These are phyloP conservation scores for Orbicella faveolata DNA, from an alignment of 64 coral and sea anemone species.

Conservation along the genomic window DNA sequence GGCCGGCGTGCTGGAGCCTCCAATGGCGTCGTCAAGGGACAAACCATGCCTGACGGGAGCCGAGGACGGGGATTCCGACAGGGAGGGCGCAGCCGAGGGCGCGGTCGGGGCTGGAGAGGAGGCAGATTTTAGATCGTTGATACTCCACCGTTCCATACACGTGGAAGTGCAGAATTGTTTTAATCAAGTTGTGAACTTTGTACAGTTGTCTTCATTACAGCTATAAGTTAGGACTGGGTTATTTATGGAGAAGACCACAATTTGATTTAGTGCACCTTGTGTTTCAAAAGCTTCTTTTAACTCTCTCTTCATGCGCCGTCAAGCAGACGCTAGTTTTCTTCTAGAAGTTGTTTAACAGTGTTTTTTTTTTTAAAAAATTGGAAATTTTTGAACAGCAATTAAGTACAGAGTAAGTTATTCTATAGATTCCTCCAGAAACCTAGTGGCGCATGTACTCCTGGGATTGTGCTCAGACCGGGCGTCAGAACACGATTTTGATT, in stretches of 20 bases:
- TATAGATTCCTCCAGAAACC: no score
- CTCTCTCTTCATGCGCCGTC: background rate
- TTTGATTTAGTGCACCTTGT: background rate
- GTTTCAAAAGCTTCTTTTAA: background rate
- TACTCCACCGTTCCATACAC: background rate
- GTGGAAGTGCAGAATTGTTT: background rate
- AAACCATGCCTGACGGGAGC: slow-evolving; percentile 79
- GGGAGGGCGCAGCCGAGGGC: slow-evolving; percentile 51
- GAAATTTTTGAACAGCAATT: background rate
- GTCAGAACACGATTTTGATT: no score
- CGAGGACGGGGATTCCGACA: slow-evolving; percentile 64
- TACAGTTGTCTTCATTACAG: background rate
- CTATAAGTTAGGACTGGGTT: background rate
- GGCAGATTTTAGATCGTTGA: slow-evolving; percentile 18
- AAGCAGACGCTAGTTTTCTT: background rate
- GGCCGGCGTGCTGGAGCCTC: slow-evolving; percentile 75
- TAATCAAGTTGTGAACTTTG: background rate
- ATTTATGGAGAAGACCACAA: slow-evolving; percentile 12
- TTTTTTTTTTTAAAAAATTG: background rate
- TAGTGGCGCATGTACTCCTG: no score
- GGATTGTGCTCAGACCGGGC: no score
- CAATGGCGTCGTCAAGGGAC: slow-evolving; percentile 83
- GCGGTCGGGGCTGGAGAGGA: slow-evolving; percentile 61
- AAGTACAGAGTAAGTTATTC: no score
- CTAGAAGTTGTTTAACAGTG: background rate